Evolutionary conservation across 2,797 vertebrate genomes (phyloP).

Genomic region (Pachyuromys duprasi): DNA sequence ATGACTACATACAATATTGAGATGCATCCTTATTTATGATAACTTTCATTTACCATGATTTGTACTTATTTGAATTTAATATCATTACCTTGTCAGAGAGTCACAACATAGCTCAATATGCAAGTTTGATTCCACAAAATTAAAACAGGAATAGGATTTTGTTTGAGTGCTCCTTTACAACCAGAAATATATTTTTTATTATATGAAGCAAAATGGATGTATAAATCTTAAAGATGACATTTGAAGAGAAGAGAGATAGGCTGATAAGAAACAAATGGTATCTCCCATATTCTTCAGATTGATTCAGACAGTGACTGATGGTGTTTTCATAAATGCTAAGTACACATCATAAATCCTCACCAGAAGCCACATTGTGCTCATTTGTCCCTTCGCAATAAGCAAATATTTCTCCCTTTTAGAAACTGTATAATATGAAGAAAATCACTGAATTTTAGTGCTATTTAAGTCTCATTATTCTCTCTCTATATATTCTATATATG

Average conservation of each 20-base stretch:
- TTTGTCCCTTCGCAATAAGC: constrained; percentile 85
- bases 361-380: constrained; percentile 87
- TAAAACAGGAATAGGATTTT: constrained; percentile 50
- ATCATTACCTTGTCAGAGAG: background rate
- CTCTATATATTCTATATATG: too few species aligned
- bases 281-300: constrained; percentile 86
- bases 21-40: background rate
- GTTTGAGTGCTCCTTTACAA: constrained; percentile 80
- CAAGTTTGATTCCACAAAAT: constrained; percentile 49
- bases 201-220: constrained; percentile 79
- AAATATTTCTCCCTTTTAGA: constrained; percentile 83
- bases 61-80: background rate
- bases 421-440: constrained; percentile 81
- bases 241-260: constrained; percentile 82
- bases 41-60: background rate
- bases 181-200: constrained; percentile 84
- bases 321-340: constrained; percentile 88
- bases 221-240: constrained; percentile 85
- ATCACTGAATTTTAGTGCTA: constrained; percentile 82
- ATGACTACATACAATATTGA: background rate
- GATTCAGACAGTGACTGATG: constrained; percentile 88
- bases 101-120: background rate
- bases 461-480: constrained; percentile 78
- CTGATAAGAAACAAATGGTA: constrained; percentile 86
- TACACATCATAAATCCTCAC: constrained; percentile 89